A percentile compares a stretch with the other conserved stretches of the same genome.
phyloP scores from a whole-genome alignment of 1,140 invertebrate genomes.

The Drosophila willistoni region DNA sequence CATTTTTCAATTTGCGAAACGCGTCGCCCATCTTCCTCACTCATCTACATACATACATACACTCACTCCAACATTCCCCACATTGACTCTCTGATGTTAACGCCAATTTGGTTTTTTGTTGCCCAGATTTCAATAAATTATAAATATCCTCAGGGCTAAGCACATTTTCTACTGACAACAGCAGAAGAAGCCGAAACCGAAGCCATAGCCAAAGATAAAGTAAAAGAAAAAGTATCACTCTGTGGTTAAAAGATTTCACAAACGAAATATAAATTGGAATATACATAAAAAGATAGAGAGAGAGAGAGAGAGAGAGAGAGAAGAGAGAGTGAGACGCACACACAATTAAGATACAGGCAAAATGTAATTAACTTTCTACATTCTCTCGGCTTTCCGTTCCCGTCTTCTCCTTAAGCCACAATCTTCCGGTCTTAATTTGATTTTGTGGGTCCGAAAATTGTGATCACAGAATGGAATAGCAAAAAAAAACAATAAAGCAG shows the following conservation, averaged over 20 bases:
- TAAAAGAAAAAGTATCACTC: neutral
- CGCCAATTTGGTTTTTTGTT: conserved; percentile 16
- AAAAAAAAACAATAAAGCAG: neutral
- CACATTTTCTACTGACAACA: conserved; percentile 47
- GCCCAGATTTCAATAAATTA: conserved; percentile 73
- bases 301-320: neutral
- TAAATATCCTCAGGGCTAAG: conserved; percentile 69
- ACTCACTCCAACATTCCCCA: neutral
- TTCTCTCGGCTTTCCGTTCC: neutral
- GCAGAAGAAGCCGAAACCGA: conserved; percentile 29
- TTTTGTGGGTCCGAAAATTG: conserved; percentile 8
- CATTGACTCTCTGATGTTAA: conserved; percentile 16
- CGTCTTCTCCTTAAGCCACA: neutral
- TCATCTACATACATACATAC: conserved; percentile 8
- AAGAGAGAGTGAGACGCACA: neutral
- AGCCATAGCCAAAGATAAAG: neutral
- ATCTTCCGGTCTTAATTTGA: neutral
- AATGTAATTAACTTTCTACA: conserved; percentile 10
- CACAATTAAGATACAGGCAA: neutral
- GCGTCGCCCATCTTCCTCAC: conserved; percentile 21
- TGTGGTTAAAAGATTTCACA: neutral
- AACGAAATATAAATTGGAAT: conserved; percentile 1
- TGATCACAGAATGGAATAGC: neutral
- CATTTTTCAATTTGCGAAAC: conserved; percentile 61
- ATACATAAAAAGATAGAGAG: neutral